Percentiles rank a stretch among this genome's conserved stretches.
Conservation (phyloP, 2,797 vertebrate genomes). For the Enteromius argenteus region DNA sequence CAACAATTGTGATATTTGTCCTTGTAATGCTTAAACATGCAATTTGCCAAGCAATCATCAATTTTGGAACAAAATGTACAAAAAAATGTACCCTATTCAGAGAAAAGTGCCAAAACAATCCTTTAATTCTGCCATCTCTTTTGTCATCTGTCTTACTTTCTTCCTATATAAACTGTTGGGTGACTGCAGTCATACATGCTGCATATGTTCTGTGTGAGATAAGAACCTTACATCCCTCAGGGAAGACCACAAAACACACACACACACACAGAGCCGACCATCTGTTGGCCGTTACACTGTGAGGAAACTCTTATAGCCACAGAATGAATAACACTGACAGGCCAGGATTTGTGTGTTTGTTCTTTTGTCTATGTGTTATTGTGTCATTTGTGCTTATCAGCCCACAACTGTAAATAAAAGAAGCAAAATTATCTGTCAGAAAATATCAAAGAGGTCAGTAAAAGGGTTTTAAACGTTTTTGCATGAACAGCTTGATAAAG, state of each 20-base stretch:
- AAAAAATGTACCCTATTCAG: neutral
- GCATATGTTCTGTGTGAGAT: conserved; percentile 79
- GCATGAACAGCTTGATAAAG: neutral
- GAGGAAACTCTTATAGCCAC: conserved; percentile 81
- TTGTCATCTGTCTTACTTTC: conserved; percentile 8
- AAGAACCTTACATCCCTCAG: conserved; percentile 75
- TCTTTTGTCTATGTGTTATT: conserved; percentile 48
- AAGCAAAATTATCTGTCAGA: neutral
- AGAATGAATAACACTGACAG: conserved; percentile 82
- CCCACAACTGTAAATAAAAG: neutral
- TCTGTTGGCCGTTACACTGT: conserved; percentile 84
- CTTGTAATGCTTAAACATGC: neutral
- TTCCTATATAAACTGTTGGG: conserved; percentile 41
- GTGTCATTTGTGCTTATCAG: conserved; percentile 23
- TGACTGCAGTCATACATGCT: conserved; percentile 61
- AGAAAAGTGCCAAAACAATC: neutral
- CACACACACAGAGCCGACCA: conserved; percentile 75
- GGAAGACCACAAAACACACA: conserved; percentile 69
- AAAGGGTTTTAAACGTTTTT: neutral
- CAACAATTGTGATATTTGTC: neutral
- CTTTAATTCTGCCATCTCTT: conserved; percentile 13
- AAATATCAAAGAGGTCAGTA: neutral
- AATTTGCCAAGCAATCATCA: no score
- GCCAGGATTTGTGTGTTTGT: conserved; percentile 76
- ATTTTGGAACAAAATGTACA: no score